Conservation (phyloP, 1,140 invertebrate species). For the Colletes latitarsis region DNA sequence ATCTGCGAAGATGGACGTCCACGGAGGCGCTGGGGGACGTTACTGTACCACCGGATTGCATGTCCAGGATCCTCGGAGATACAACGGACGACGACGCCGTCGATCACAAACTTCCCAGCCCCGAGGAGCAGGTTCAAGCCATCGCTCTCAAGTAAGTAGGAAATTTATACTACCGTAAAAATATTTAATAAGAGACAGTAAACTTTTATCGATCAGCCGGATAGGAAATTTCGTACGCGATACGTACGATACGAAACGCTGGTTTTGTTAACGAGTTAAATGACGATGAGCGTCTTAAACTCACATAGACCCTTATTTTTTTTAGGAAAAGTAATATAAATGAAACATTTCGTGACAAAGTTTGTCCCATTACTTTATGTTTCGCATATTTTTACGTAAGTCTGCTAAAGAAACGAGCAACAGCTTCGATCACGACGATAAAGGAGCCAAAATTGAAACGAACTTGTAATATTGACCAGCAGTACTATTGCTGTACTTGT, state of each 20-base stretch:
- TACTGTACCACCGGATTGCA: conserved; percentile 88
- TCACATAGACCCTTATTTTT: no score
- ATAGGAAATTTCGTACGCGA: background rate
- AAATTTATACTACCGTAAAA: conserved; percentile 44
- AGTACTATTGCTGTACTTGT: no score
- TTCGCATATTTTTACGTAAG: no score
- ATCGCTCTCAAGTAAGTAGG: conserved; percentile 88
- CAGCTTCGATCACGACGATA: no score
- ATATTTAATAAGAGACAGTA: conserved; percentile 21
- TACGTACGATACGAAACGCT: background rate
- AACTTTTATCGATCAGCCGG: background rate
- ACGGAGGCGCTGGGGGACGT: conserved; percentile 91
- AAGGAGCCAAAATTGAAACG: no score
- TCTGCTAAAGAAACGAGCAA: no score
- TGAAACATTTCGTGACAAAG: no score
- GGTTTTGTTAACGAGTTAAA: background rate
- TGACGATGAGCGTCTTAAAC: no score
- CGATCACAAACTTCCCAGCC: conserved; percentile 91
- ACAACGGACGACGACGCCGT: conserved; percentile 86
- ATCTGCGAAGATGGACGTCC: conserved; percentile 91
- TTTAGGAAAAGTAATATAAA: no score
- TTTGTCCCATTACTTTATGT: no score
- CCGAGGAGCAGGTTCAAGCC: conserved; percentile 90
- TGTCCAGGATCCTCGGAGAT: conserved; percentile 80
- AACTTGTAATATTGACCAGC: no score